Conservation (phyloP, 2,113 vertebrate species). For the Nothobranchius kuhntae region DNA sequence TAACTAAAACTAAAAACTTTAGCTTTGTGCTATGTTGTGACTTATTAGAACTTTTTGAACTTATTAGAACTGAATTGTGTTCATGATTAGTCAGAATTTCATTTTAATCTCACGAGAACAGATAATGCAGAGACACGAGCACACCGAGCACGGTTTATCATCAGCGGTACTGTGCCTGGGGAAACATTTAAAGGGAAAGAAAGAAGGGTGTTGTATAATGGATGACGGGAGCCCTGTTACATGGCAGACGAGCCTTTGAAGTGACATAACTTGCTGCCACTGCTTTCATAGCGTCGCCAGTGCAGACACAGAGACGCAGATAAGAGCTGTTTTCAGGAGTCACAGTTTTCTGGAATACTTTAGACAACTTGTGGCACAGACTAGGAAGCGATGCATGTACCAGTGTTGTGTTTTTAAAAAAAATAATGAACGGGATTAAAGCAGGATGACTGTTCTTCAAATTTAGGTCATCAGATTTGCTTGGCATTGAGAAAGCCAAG, state of each 20-base stretch:
- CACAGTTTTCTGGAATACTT: slow-evolving; percentile 13
- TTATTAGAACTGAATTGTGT: slow-evolving; percentile 1
- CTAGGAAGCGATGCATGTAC: not conserved
- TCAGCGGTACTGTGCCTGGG: slow-evolving; percentile 63
- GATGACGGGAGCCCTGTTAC: slow-evolving; percentile 73
- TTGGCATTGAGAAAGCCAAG: slow-evolving; percentile 33
- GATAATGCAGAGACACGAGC: slow-evolving; percentile 10
- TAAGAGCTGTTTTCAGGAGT: slow-evolving; percentile 47
- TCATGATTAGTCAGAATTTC: not conserved
- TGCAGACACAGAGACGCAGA: slow-evolving; percentile 59
- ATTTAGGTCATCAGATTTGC: slow-evolving; percentile 43
- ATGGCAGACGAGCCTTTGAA: slow-evolving; percentile 74
- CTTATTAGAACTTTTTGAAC: too few species aligned
- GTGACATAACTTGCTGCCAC: slow-evolving; percentile 74
- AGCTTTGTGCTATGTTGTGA: not conserved
- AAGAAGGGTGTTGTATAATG: slow-evolving; percentile 76
- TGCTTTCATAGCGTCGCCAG: slow-evolving; percentile 52
- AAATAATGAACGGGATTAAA: slow-evolving; percentile 27
- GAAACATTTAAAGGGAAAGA: slow-evolving; percentile 71
- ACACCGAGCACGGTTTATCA: slow-evolving; percentile 46
- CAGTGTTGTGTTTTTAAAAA: slow-evolving; percentile 2
- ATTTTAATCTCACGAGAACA: slow-evolving; percentile 30
- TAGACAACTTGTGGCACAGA: slow-evolving; percentile 26
- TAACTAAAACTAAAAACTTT: not conserved
- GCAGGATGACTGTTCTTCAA: slow-evolving; percentile 1